phyloP scores from a whole-genome alignment of 2,113 vertebrate genomes.

The Tyto alba region DNA sequence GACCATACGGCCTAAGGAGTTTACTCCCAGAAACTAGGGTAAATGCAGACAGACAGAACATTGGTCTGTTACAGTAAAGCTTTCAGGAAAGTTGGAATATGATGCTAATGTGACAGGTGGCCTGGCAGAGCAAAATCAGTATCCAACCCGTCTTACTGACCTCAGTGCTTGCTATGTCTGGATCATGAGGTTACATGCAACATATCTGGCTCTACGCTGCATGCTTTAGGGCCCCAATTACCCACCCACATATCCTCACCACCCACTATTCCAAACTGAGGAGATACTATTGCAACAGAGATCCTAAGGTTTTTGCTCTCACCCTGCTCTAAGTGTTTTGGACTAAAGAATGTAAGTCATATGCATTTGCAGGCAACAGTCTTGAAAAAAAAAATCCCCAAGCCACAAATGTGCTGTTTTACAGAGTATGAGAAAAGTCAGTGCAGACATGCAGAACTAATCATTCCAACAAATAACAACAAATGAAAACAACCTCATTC shows the following conservation, averaged over 20 bases:
- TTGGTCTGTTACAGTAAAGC: neutral
- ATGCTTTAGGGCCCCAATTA: neutral
- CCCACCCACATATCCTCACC: neutral
- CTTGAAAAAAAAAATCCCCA: neutral
- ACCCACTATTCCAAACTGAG: neutral
- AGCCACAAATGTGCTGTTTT: neutral
- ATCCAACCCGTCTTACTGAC: neutral
- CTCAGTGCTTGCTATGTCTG: neutral
- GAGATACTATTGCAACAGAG: neutral
- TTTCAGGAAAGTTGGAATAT: neutral
- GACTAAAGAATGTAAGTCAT: neutral
- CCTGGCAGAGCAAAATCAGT: neutral
- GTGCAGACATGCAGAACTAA: neutral
- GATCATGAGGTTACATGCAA: neutral
- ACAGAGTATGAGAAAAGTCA: neutral
- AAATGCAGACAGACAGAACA: neutral
- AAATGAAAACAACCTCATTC: neutral
- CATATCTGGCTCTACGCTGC: fast-evolving
- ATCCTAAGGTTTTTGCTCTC: neutral
- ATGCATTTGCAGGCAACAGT: neutral
- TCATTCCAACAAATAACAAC: neutral
- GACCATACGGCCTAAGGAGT: neutral
- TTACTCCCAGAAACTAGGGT: neutral
- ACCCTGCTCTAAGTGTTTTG: neutral
- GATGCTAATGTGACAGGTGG: neutral